Conservation (phyloP, 1,140 invertebrate species). For the Mycetomoellerius zeteki region DNA sequence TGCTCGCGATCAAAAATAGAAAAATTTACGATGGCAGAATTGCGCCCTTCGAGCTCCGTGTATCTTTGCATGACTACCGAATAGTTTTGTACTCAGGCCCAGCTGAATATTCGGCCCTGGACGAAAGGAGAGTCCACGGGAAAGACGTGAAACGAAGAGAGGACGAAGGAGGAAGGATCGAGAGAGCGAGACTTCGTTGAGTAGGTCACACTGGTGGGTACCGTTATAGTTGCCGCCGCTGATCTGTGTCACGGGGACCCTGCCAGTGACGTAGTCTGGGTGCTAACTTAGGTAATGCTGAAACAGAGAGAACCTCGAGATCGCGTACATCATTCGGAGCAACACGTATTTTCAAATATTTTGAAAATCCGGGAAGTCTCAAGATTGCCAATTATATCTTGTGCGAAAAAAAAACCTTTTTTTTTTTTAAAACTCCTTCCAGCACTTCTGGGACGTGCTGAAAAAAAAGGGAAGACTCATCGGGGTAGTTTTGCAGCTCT, state of each 20-base stretch:
- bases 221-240: constrained; percentile 80
- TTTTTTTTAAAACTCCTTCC: not conserved
- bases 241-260: constrained; percentile 83
- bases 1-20: too few relatives aligned
- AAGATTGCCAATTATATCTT: not conserved
- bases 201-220: constrained; percentile 79
- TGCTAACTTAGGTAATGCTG: constrained; percentile 11
- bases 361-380: not conserved
- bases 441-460: not conserved
- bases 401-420: not conserved
- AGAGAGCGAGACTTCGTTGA: constrained; percentile 55
- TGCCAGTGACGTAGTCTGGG: constrained; percentile 70
- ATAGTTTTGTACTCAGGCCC: not conserved
- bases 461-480: not conserved
- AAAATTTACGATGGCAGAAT: not conserved
- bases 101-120: constrained; percentile 54
- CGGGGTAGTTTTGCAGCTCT: not conserved
- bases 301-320: not conserved
- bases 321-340: not conserved
- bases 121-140: constrained; percentile 42
- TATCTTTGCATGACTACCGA: not conserved
- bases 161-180: constrained; percentile 48
- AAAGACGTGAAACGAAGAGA: constrained; percentile 48
- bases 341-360: not conserved
- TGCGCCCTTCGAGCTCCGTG: too few relatives aligned